Evolutionary conservation across 2,113 vertebrate genomes (phyloP).

Genomic region (Polypterus bichir): DNA sequence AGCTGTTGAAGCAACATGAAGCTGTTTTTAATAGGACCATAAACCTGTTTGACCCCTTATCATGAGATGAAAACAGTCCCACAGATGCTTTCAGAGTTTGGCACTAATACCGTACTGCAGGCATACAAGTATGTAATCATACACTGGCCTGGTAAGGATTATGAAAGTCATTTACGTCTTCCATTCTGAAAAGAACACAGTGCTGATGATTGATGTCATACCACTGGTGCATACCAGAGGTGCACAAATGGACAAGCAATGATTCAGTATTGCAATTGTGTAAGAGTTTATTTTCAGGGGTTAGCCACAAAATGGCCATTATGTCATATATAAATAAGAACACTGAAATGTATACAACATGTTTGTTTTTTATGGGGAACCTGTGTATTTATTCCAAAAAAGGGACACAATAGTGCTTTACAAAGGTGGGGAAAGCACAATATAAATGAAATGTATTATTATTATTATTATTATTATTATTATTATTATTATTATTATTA

Average conservation of each 20-base stretch:
- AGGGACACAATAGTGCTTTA: background rate
- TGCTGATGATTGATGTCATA: too few relatives aligned
- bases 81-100: background rate
- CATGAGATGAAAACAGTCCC: too few relatives aligned
- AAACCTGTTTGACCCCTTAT: too few relatives aligned
- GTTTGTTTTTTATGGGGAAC: background rate
- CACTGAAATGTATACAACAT: background rate
- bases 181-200: too few relatives aligned
- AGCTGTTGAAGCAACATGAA: background rate
- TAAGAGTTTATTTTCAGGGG: background rate
- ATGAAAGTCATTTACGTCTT: background rate
- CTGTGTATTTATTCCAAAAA: background rate
- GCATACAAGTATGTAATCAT: background rate
- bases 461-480: too few relatives aligned
- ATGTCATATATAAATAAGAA: background rate
- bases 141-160: background rate
- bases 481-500: too few relatives aligned
- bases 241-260: background rate
- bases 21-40: background rate
- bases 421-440: too few relatives aligned
- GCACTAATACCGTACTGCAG: background rate
- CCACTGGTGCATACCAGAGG: too few relatives aligned
- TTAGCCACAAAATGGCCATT: background rate
- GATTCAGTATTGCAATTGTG: background rate
- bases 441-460: too few relatives aligned